Conservation (phyloP, 2,888 invertebrate genomes). For the Congeria kusceri region DNA sequence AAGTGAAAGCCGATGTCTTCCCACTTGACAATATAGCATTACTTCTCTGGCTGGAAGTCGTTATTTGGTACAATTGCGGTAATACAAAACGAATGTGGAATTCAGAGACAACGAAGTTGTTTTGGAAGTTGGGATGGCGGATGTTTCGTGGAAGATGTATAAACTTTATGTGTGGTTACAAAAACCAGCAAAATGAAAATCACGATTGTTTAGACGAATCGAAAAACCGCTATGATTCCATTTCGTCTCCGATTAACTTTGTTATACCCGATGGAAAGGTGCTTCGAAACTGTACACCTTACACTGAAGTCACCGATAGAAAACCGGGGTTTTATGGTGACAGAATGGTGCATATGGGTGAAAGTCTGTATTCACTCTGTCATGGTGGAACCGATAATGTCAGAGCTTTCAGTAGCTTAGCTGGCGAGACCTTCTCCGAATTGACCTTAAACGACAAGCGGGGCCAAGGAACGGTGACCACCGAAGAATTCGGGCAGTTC, state of each 20-base stretch:
- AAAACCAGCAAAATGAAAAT: conserved; percentile 16
- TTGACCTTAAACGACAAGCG: conserved; percentile 47
- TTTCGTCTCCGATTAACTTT: conserved; percentile 15
- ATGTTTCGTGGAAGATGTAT: conserved; percentile 39
- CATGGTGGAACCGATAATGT: conserved; percentile 24
- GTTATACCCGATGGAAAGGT: conserved; percentile 2
- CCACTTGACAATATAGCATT: conserved; percentile 45
- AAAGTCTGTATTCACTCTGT: conserved; percentile 1
- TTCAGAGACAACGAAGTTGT: conserved; percentile 27
- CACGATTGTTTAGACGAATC: background rate
- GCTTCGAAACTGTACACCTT: background rate
- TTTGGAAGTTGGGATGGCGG: conserved; percentile 52
- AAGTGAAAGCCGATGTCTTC: conserved; percentile 5
- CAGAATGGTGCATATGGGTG: background rate
- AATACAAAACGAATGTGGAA: conserved; percentile 39
- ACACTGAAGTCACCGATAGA: background rate
- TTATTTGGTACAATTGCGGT: conserved; percentile 23
- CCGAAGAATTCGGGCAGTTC: conserved; percentile 41
- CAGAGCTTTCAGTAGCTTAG: conserved; percentile 39
- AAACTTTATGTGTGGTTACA: conserved; percentile 40
- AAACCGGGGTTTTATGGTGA: conserved; percentile 7
- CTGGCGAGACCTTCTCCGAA: conserved; percentile 48
- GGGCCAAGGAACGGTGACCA: conserved; percentile 44
- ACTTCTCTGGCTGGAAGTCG: conserved; percentile 31
- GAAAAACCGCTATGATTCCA: conserved; percentile 1